Evolutionary conservation across 2,113 vertebrate genomes (phyloP).

Genomic region (Anseranas semipalmata): DNA sequence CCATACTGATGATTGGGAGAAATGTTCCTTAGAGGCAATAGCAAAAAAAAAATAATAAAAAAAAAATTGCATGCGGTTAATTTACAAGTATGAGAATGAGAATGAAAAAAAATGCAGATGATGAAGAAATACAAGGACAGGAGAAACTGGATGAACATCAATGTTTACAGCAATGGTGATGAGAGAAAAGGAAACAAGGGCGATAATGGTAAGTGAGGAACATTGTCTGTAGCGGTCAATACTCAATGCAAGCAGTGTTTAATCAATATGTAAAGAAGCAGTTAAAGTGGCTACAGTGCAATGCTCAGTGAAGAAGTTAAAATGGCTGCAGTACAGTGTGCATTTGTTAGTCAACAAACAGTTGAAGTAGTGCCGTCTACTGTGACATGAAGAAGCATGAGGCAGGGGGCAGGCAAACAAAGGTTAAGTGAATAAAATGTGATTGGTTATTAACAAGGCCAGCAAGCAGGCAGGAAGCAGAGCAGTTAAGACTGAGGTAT

Average conservation of each 20-base stretch:
- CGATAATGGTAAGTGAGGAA: slow-evolving; percentile 37
- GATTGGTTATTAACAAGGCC: slow-evolving; percentile 48
- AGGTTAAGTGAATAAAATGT: slow-evolving; percentile 37
- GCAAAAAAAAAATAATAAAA: neutral
- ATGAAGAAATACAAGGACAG: neutral
- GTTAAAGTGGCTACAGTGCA: slow-evolving; percentile 19
- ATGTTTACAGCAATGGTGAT: neutral
- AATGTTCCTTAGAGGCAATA: neutral
- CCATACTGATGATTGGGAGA: neutral
- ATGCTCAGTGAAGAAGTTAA: neutral
- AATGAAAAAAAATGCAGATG: slow-evolving; percentile 49
- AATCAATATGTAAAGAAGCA: slow-evolving; percentile 60
- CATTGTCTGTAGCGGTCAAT: slow-evolving; percentile 52
- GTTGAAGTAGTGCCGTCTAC: neutral
- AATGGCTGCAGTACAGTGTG: neutral
- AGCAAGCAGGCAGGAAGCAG: slow-evolving; percentile 20
- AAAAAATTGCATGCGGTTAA: neutral
- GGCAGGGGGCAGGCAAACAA: neutral
- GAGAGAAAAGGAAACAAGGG: slow-evolving; percentile 25
- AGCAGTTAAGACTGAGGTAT: neutral
- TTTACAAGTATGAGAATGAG: slow-evolving; percentile 19
- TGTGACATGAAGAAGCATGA: neutral
- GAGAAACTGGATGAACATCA: neutral
- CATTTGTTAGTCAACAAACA: slow-evolving; percentile 36
- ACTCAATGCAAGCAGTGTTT: neutral